Conservation (phyloP, 2,888 invertebrate species). For the Thalpophila matura region DNA sequence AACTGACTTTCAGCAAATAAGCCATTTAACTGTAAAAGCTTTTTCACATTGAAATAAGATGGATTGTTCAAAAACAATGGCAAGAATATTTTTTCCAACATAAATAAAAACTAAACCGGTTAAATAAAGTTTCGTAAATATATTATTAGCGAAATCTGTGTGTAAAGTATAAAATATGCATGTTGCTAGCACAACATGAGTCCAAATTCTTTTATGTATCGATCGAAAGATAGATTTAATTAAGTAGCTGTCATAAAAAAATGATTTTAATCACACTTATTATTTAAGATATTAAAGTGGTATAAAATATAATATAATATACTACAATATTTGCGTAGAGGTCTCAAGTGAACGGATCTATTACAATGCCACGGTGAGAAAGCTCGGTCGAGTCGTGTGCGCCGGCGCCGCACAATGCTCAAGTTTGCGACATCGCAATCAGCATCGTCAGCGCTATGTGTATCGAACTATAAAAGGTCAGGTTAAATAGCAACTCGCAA, state of each 20-base stretch:
- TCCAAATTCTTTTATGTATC: not conserved
- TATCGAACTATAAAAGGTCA: slow-evolving; percentile 79
- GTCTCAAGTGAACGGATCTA: slow-evolving; percentile 82
- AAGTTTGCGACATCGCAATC: slow-evolving; percentile 81
- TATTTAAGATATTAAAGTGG: slow-evolving; percentile 43
- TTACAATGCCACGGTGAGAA: slow-evolving; percentile 85
- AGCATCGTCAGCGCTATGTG: slow-evolving; percentile 70
- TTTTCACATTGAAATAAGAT: not conserved
- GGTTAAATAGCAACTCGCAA: slow-evolving; percentile 59
- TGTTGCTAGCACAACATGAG: not conserved
- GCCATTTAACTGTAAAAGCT: not conserved
- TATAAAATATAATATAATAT: slow-evolving; percentile 55
- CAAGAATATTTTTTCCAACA: not conserved
- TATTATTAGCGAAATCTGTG: slow-evolving; percentile 9
- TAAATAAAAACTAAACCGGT: not conserved
- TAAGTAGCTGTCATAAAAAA: slow-evolving; percentile 29
- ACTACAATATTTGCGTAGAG: slow-evolving; percentile 72
- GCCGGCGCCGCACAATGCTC: slow-evolving; percentile 70
- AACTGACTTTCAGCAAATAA: not conserved
- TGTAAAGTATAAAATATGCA: not conserved
- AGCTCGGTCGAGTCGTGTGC: slow-evolving; percentile 74
- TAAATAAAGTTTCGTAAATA: not conserved
- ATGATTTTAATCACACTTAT: slow-evolving; percentile 21
- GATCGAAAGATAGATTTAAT: not conserved
- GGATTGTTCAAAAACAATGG: not conserved